phyloP scores from a whole-genome alignment of 1,140 invertebrate genomes.

The Apis dorsata region DNA sequence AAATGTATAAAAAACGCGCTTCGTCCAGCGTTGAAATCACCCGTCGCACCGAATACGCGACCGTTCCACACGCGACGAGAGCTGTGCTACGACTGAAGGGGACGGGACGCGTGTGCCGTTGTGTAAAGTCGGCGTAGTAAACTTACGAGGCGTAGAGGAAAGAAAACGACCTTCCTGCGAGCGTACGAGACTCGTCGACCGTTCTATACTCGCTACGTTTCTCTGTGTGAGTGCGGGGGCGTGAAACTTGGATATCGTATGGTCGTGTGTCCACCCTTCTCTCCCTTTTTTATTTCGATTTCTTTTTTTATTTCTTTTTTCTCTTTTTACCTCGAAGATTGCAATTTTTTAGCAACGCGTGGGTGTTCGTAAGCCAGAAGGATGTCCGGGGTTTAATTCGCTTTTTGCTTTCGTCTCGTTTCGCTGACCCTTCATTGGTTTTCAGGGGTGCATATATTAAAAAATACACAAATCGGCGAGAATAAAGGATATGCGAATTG shows the following conservation, averaged over 20 bases:
- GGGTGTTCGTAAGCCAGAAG: slow-evolving; percentile 1
- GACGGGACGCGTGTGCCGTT: slow-evolving; percentile 36
- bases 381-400: slow-evolving; percentile 17
- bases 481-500: background rate
- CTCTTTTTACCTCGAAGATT: background rate
- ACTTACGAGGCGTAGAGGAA: slow-evolving; percentile 62
- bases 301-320: background rate
- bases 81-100: slow-evolving; percentile 71
- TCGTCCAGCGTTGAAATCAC: slow-evolving; percentile 9
- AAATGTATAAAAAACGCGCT: too few species aligned
- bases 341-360: slow-evolving; percentile 35
- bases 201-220: slow-evolving; percentile 18
- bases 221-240: slow-evolving; percentile 53
- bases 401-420: slow-evolving; percentile 8
- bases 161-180: slow-evolving; percentile 73
- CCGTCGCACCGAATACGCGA: background rate
- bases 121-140: slow-evolving; percentile 48
- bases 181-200: slow-evolving; percentile 15
- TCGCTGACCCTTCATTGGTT: background rate
- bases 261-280: slow-evolving; percentile 28
- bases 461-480: background rate
- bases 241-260: background rate
- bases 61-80: slow-evolving; percentile 63
- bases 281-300: background rate
- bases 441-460: slow-evolving; percentile 32